Base-by-base conservation (phyloP, 2,797 vertebrate species). In the Eleutherodactylus coqui region DNA sequence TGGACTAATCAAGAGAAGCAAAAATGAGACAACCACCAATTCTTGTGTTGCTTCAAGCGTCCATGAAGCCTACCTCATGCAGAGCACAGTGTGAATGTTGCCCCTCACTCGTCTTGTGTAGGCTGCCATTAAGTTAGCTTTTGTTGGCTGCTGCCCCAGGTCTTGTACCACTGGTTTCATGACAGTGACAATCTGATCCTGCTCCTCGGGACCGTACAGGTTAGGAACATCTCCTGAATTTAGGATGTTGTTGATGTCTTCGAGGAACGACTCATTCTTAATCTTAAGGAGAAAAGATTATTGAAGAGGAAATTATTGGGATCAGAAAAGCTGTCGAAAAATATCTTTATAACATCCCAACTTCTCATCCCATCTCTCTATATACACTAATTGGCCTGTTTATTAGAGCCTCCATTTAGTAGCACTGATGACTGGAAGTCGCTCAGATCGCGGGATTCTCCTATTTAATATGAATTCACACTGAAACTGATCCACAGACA, bases 201-300 rank as follows among this genome's bases (percentile, higher is more conserved):
- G 92, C 84, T 99, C 97, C 0, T 98, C 96, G 0, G 79, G 5
- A 6, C 38, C 91, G 75, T 98, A 98, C 85, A 98, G 90, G 89
- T 96, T 97, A 45, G 97, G 97, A 90, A 98, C 91, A 24, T 98
- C 97, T 0, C 97, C 97, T 0, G 96, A 97, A 90, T 96, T 98
- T 88, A 99, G 93, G 89, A 99, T 92, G 85, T 93, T 97, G 93
- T 97, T 98, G 88, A 99, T 95, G 84, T 99, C 97, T 90, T 98
- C 97, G 27, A 98, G 93, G 90, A 98, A 98, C 13, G 96, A 96
- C 90, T 98, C 96, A 0, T 89, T 95, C 92, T 97, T 97, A 91
- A 99, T 98, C 97, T 98, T 70, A 89, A 80, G 82, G 4, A 81
- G 45, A 45, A 43, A 43, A 13, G 11, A 45, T 27, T 27, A 70